Evolutionary conservation across 2,888 invertebrate species (phyloP).

Genomic region (Caenorhabditis japonica): DNA sequence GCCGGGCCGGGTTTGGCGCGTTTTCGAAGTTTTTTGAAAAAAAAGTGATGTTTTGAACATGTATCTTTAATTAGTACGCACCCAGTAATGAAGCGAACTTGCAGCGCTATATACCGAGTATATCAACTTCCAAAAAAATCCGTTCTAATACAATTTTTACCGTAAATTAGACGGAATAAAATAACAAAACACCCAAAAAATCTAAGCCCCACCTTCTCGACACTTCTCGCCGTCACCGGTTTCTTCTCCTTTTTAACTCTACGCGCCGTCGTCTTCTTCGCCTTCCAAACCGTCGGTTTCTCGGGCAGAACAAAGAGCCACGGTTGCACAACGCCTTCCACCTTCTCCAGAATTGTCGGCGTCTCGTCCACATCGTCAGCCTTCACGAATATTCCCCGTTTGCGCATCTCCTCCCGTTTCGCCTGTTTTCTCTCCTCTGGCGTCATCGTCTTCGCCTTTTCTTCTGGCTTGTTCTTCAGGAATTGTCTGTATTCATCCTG

Average conservation of each 20-base stretch:
- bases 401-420: slow-evolving; percentile 47
- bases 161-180: too few relatives aligned
- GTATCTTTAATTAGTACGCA: too few relatives aligned
- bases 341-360: slow-evolving; percentile 52
- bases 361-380: slow-evolving; percentile 57
- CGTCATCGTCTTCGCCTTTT: slow-evolving; percentile 35
- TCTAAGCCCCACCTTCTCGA: neutral
- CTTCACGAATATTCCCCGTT: slow-evolving; percentile 53
- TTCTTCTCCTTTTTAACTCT: slow-evolving; percentile 16
- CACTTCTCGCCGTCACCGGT: neutral
- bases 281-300: slow-evolving; percentile 36
- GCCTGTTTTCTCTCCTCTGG: slow-evolving; percentile 49
- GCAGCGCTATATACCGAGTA: too few relatives aligned
- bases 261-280: slow-evolving; percentile 9
- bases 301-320: slow-evolving; percentile 27
- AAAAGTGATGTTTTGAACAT: too few relatives aligned
- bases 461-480: slow-evolving; percentile 43
- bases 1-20: too few relatives aligned
- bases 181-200: too few relatives aligned
- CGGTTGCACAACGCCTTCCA: slow-evolving; percentile 11
- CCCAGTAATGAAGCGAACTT: too few relatives aligned
- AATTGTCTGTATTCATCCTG: slow-evolving; percentile 55
- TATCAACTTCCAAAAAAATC: too few relatives aligned
- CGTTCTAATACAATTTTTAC: too few relatives aligned
- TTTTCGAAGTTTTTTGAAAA: too few relatives aligned